Evolutionary conservation across 2,888 invertebrate species (phyloP), one percentile per base, ranked within the genome.

Genomic region (Oxytorus armatus): DNA sequence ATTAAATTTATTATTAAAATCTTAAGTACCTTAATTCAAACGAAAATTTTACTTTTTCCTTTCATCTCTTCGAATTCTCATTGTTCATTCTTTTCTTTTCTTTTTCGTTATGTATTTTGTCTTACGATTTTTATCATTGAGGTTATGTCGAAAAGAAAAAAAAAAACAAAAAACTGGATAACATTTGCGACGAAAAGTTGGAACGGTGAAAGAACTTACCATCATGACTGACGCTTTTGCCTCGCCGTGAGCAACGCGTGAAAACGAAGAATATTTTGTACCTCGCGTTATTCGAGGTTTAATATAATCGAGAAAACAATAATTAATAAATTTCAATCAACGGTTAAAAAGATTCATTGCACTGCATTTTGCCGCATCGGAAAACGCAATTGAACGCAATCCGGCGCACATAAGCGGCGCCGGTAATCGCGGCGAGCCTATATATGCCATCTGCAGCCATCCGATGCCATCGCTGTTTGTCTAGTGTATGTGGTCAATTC

Each of bases 351-450:
- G 14, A 47, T 49, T 33, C 18, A 79, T 55, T 79, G 75, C 55
- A 69, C 75, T 75, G 79, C 57, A 79, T 70, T 79, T 79, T 82
- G 82, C 83, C 81, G 83, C 83, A 83, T 78, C 74, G 75, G 36
- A 42, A 55, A 81, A 83, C 73, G 83, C 82, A 72, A 76, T 79
- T 74, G 49, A 81, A 83, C 73, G 83, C 82, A 72, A 76, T 79
- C 77, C 44, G 57, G 81, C 83, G 83, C 78, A 79, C 4, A 61
- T 68, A 18, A 59, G 18, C 69, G 72, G 75, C 65, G 70, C 66
- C 79, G 70, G 74, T 51, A 61, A 23, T 36, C 72, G 65, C 57
- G 77, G 63, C 72, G 51, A n/a, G 21, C 21, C 29, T n/a, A n/a
- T n/a, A n/a, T n/a, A n/a, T n/a, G n/a, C n/a, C n/a, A n/a, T n/a